Evolutionary conservation across 2,113 vertebrate species (phyloP).

Genomic region (Gopherus evgoodei): DNA sequence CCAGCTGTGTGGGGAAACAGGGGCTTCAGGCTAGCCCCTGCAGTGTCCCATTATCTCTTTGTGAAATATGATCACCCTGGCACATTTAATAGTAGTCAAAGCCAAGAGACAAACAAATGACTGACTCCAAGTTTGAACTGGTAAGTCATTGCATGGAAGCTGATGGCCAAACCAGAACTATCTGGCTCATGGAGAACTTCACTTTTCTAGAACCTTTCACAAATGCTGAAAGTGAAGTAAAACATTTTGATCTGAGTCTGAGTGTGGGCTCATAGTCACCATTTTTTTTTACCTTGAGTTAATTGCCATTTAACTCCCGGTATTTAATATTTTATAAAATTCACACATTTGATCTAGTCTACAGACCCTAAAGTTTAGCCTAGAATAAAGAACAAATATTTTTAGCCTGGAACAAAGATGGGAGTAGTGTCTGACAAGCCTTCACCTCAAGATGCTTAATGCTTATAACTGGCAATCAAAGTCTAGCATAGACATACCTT

Average conservation of each 20-base stretch:
- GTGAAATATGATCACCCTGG: too few species aligned
- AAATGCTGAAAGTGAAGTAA: neutral
- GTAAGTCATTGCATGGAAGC: neutral
- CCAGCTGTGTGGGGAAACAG: too few species aligned
- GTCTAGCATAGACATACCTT: too few species aligned
- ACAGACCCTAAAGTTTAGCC: neutral
- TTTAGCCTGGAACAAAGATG: neutral
- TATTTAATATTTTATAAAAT: neutral
- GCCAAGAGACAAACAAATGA: neutral
- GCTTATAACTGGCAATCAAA: too few species aligned
- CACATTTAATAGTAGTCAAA: neutral
- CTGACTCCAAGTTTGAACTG: neutral
- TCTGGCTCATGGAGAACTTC: neutral
- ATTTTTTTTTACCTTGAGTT: neutral
- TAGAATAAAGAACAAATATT: neutral
- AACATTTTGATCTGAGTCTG: neutral
- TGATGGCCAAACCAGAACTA: neutral
- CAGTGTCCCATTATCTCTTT: too few species aligned
- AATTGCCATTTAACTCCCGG: neutral
- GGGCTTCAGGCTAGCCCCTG: too few species aligned
- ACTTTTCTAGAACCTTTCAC: neutral
- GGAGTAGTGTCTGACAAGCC: neutral
- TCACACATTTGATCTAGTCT: neutral
- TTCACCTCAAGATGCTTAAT: too few species aligned
- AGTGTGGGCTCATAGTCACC: neutral